These are phyloP conservation scores for Chlamydotis undulata DNA, from an alignment of 2,113 vertebrate species.

Conservation along the genomic window DNA sequence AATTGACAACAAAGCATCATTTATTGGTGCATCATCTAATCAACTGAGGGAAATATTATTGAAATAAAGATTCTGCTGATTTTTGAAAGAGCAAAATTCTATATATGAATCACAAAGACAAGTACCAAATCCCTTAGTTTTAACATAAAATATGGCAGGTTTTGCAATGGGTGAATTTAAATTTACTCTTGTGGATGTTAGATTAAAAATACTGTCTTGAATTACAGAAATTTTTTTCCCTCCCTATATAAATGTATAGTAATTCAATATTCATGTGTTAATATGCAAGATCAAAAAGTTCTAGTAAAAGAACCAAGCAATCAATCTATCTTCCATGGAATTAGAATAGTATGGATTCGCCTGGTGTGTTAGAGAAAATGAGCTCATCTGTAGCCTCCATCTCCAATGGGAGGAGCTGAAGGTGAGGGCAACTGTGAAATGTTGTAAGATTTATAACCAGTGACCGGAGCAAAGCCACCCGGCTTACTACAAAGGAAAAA, in stretches of 20 bases:
- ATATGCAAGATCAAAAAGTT: neutral
- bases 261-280: neutral
- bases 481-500: neutral
- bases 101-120: neutral
- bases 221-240: neutral
- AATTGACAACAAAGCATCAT: neutral
- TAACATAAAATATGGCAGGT: neutral
- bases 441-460: neutral
- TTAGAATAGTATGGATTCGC: neutral
- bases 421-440: neutral
- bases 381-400: neutral
- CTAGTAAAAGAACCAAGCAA: neutral
- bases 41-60: neutral
- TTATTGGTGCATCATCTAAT: neutral
- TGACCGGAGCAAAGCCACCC: neutral
- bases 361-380: neutral
- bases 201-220: neutral
- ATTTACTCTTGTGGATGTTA: neutral
- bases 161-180: neutral
- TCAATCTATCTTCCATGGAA: neutral
- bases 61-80: neutral
- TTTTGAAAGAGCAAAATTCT: neutral
- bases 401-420: neutral
- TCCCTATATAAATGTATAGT: neutral
- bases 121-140: neutral